Conservation (phyloP, 1,140 invertebrate species). For the Eubasilissa regina region DNA sequence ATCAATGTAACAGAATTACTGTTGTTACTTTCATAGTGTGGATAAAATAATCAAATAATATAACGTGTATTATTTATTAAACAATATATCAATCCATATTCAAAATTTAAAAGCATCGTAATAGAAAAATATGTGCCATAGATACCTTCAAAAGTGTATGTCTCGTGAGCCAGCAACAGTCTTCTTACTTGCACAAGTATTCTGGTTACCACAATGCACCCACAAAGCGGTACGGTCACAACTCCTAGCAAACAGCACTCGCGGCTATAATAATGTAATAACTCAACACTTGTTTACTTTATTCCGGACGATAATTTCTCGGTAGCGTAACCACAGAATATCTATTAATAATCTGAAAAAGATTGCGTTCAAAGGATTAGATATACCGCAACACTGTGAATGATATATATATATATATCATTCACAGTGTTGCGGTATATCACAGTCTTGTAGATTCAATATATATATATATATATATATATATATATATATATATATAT, state of each 20-base stretch:
- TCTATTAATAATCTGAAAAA: slow-evolving; percentile 33
- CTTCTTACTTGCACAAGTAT: too few relatives aligned
- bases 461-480: too few relatives aligned
- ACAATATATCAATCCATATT: too few relatives aligned
- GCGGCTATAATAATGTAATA: slow-evolving; percentile 29
- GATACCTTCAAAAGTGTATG: not conserved
- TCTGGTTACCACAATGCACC: not conserved
- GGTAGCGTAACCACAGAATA: slow-evolving; percentile 37
- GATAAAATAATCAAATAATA: too few relatives aligned
- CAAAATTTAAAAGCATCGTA: too few relatives aligned
- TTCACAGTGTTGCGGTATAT: slow-evolving; percentile 14
- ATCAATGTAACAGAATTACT: too few relatives aligned
- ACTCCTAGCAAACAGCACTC: slow-evolving; percentile 34
- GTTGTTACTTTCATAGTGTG: too few relatives aligned
- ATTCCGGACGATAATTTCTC: not conserved
- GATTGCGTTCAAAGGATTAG: slow-evolving; percentile 21
- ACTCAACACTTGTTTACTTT: slow-evolving; percentile 41
- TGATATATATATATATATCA: not conserved
- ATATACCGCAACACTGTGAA: slow-evolving; percentile 14
- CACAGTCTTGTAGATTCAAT: too few relatives aligned
- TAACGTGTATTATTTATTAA: too few relatives aligned
- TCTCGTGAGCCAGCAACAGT: not conserved
- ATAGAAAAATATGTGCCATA: too few relatives aligned
- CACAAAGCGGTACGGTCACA: slow-evolving; percentile 29
- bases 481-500: too few relatives aligned